A percentile compares a stretch with the other conserved stretches of the same genome.
Conservation (phyloP, 2,888 invertebrate species). For the Parnassius apollo region DNA sequence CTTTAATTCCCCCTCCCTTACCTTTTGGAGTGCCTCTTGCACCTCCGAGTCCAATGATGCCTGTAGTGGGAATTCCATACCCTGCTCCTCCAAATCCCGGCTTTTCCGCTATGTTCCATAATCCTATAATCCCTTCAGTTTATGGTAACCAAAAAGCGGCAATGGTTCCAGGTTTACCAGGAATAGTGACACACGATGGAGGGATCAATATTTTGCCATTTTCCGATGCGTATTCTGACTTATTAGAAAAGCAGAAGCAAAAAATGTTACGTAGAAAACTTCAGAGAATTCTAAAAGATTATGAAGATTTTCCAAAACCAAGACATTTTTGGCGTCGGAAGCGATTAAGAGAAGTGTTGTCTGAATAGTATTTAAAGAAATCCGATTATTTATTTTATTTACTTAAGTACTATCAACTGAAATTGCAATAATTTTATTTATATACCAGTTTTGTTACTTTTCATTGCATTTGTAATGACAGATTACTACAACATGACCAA, state of each 20-base stretch:
- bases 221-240: slow-evolving; percentile 62
- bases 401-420: no score
- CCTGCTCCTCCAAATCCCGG: slow-evolving; percentile 24
- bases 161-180: slow-evolving; percentile 60
- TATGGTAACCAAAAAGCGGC: slow-evolving; percentile 36
- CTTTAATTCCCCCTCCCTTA: slow-evolving; percentile 21
- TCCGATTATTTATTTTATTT: no score
- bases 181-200: slow-evolving; percentile 55
- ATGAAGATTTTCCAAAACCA: slow-evolving; percentile 37
- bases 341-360: slow-evolving; percentile 6
- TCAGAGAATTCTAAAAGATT: slow-evolving; percentile 44
- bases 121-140: slow-evolving; percentile 30
- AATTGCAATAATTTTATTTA: no score
- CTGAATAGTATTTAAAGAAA: background rate
- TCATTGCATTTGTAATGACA: no score
- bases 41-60: slow-evolving; percentile 16
- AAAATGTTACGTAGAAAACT: slow-evolving; percentile 52
- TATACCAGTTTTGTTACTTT: no score
- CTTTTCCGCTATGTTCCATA: slow-evolving; percentile 19
- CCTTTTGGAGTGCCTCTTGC: slow-evolving; percentile 23
- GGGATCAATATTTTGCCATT: slow-evolving; percentile 70
- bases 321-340: slow-evolving; percentile 28
- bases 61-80: slow-evolving; percentile 31
- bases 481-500: no score
- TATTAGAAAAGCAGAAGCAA: slow-evolving; percentile 59